phyloP scores from a whole-genome alignment of 1,140 invertebrate species.

The Bombus pyrosoma region DNA sequence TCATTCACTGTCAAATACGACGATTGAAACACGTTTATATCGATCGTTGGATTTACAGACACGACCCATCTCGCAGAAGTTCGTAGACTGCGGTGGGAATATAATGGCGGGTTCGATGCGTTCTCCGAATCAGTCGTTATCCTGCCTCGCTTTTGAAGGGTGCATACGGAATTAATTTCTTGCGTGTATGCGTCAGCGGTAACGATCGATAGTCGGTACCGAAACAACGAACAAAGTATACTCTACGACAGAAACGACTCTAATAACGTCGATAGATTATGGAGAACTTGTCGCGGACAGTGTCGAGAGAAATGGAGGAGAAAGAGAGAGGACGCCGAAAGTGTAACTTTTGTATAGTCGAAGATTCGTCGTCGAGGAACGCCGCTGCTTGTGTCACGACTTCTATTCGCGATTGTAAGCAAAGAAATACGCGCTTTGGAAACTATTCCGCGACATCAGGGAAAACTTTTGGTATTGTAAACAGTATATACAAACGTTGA shows the following conservation, averaged over 20 bases:
- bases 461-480: not conserved
- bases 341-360: not conserved
- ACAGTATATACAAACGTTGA: not conserved
- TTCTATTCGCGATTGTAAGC: not conserved
- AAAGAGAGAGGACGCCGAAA: slow-evolving; percentile 15
- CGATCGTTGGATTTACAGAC: not conserved
- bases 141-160: slow-evolving; percentile 49
- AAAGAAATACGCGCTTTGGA: not conserved
- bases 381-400: not conserved
- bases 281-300: slow-evolving; percentile 24
- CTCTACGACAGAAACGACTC: slow-evolving; percentile 34
- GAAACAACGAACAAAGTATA: slow-evolving; percentile 50
- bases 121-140: slow-evolving; percentile 62
- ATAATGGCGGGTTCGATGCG: slow-evolving; percentile 40
- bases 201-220: slow-evolving; percentile 51
- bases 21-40: not conserved
- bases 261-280: slow-evolving; percentile 57
- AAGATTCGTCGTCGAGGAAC: not conserved
- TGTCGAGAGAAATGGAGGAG: not conserved
- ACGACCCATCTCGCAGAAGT: not conserved
- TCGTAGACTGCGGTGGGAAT: slow-evolving; percentile 8
- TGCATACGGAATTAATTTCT: slow-evolving; percentile 70
- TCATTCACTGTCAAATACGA: not conserved
- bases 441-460: slow-evolving; percentile 3
- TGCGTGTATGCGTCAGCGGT: slow-evolving; percentile 41